A percentile compares a stretch with the other conserved stretches of the same genome.
Conservation (phyloP, 2,888 invertebrate genomes). For the Nomada ruficornis region DNA sequence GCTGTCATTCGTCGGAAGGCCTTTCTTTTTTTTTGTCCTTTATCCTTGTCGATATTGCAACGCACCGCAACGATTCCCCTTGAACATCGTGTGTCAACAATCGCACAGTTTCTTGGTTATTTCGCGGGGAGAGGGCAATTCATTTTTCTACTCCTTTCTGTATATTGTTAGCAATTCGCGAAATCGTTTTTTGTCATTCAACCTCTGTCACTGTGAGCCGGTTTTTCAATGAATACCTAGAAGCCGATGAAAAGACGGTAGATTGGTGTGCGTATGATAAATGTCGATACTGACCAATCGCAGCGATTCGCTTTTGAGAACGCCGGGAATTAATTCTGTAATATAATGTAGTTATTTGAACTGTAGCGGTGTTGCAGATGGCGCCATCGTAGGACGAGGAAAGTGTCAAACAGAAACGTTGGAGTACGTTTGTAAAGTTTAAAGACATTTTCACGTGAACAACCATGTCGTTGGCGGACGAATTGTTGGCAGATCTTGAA, state of each 20-base stretch:
- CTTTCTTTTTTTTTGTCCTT: conserved; percentile 31
- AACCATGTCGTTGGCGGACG: conserved; percentile 98
- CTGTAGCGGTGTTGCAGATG: background rate
- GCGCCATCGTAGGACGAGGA: background rate
- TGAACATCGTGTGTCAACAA: conserved; percentile 42
- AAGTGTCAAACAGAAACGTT: conserved; percentile 9
- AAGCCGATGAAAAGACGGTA: background rate
- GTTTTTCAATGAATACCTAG: background rate
- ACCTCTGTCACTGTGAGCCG: background rate
- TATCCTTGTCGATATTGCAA: conserved; percentile 47
- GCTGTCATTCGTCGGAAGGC: conserved; percentile 58
- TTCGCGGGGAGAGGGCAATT: conserved; percentile 14
- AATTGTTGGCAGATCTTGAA: conserved; percentile 98
- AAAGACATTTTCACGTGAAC: background rate
- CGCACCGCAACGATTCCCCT: conserved; percentile 16
- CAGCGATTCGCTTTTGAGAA: conserved; percentile 21
- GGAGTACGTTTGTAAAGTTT: background rate
- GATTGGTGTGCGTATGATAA: conserved; percentile 22
- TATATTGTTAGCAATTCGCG: background rate
- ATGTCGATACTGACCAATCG: conserved; percentile 37
- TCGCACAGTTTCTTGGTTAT: conserved; percentile 23
- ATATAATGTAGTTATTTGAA: background rate
- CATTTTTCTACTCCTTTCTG: conserved; percentile 29
- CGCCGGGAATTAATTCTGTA: background rate
- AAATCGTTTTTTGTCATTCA: background rate